These are phyloP conservation scores for Erpetoichthys calabaricus DNA, from an alignment of 2,797 vertebrate species.

Conservation along the genomic window DNA sequence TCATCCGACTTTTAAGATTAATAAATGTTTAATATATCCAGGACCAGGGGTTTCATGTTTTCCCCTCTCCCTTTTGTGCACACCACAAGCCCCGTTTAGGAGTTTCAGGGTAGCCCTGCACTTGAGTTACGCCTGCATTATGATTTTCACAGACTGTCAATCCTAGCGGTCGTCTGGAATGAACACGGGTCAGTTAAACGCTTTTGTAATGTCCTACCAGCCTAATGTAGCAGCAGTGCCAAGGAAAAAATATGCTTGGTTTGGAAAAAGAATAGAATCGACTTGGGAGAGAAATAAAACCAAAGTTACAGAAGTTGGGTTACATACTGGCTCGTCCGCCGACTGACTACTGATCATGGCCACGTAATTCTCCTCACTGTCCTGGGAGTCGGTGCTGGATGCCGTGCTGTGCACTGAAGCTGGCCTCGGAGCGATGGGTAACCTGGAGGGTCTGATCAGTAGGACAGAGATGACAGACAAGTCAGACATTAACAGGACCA, in stretches of 20 bases:
- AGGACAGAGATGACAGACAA: constrained; percentile 55
- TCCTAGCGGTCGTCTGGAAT: too few species aligned
- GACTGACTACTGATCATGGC: constrained; percentile 87
- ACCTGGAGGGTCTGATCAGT: constrained; percentile 86
- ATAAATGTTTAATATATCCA: too few species aligned
- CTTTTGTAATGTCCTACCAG: too few species aligned
- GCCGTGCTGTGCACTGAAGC: constrained; percentile 93
- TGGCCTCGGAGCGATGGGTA: constrained; percentile 77
- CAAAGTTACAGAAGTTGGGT: constrained; percentile 32
- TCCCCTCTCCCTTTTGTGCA: too few species aligned
- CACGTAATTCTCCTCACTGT: constrained; percentile 94
- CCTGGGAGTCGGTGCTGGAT: constrained; percentile 96
- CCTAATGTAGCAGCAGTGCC: not conserved
- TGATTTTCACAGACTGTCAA: too few species aligned
- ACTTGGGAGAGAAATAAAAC: constrained; percentile 12
- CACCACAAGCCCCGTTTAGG: too few species aligned
- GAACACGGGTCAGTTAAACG: too few species aligned
- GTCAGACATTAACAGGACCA: constrained; percentile 5
- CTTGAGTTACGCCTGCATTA: too few species aligned
- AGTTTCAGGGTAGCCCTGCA: too few species aligned
- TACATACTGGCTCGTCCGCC: constrained; percentile 89
- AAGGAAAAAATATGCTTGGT: constrained; percentile 4
- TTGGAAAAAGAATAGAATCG: constrained; percentile 5
- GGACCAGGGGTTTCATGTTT: too few species aligned
- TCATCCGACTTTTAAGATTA: too few species aligned